Base-by-base conservation (phyloP, 2,113 vertebrate genomes). In the Paraplagusia blochii region DNA sequence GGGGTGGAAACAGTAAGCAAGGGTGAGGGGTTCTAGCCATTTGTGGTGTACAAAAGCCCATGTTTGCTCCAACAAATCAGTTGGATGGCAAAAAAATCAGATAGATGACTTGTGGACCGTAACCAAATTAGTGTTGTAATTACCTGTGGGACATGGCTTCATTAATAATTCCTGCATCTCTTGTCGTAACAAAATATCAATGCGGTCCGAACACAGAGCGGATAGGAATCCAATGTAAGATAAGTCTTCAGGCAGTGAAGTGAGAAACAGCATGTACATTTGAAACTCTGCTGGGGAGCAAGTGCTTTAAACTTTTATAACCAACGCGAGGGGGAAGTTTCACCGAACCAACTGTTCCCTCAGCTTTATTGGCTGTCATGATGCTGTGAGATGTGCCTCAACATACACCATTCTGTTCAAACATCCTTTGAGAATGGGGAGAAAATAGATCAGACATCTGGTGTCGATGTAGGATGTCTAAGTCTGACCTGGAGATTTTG, bases 91-190 rank as follows among this genome's bases (percentile, higher is more conserved):
- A 62, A 54, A 67, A 79, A 81, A 85, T 88, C 71, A 76, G 69
- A 79, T 80, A 79, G 53, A 57, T 57, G 58, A 48, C 61, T 69
- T 72, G 55, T 76, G 74, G 54, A 75, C 63, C 72, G 72, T 76
- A 84, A 72, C 65, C 69, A 79, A 85, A 89, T 85, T 84, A 87
- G 77, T 72, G 68, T 75, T 67, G 69, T 81, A 81, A 87, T 85
- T 83, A 87, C 73, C 65, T 72, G 45, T 42, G 42, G 66, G 74
- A 80, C 81, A 79, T 70, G 73, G 80, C 82, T 81, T 77, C 76
- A 84, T 84, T 82, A 76, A 69, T 76, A 71, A 85, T 74, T 63
- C 55, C 73, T 80, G 53, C 53, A 72, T 65, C 73, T 76, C 67
- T 53, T 65, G 63, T 66, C 58, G 71, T 52, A 79, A 83, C 76